Percentiles rank a stretch among this genome's conserved stretches.
Evolutionary conservation across 1,140 invertebrate genomes (phyloP).

Genomic region (Drosophila novamexicana): DNA sequence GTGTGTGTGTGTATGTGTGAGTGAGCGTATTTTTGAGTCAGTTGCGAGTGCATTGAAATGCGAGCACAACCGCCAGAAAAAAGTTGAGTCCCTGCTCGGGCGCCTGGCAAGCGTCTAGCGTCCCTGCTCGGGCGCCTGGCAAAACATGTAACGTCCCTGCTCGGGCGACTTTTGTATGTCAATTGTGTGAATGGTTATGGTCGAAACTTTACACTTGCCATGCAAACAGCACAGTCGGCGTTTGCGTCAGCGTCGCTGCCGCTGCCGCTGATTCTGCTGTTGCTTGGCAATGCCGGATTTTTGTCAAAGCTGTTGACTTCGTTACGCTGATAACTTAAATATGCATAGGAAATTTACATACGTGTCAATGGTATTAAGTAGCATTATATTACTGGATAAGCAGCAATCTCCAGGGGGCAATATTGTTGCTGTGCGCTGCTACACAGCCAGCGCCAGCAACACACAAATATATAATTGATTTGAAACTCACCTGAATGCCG

Average conservation of each 20-base stretch:
- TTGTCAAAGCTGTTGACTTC: slow-evolving; percentile 79
- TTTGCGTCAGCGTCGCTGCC: slow-evolving; percentile 6
- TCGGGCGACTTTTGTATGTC: slow-evolving; percentile 44
- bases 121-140: slow-evolving; percentile 10
- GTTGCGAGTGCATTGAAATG: not conserved
- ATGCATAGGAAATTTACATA: slow-evolving; percentile 78
- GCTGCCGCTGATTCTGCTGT: slow-evolving; percentile 5
- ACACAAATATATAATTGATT: not conserved
- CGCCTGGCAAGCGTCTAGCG: slow-evolving; percentile 2
- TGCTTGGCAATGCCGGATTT: slow-evolving; percentile 57
- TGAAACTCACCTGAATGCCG: slow-evolving; percentile 89
- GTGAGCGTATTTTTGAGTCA: slow-evolving; percentile 28
- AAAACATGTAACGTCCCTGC: slow-evolving; percentile 12
- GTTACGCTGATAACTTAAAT: slow-evolving; percentile 82
- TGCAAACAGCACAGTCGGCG: slow-evolving; percentile 12
- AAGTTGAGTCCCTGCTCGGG: not conserved
- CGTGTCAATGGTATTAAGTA: slow-evolving; percentile 81
- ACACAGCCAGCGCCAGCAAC: too few relatives aligned
- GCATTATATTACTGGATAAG: slow-evolving; percentile 73
- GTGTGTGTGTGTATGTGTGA: slow-evolving; percentile 32
- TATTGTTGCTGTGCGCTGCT: too few relatives aligned
- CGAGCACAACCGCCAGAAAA: slow-evolving; percentile 13
- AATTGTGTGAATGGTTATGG: slow-evolving; percentile 34
- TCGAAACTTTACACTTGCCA: slow-evolving; percentile 41
- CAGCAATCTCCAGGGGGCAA: not conserved